phyloP scores from a whole-genome alignment of 1,140 invertebrate species.

The Nasonia giraulti region DNA sequence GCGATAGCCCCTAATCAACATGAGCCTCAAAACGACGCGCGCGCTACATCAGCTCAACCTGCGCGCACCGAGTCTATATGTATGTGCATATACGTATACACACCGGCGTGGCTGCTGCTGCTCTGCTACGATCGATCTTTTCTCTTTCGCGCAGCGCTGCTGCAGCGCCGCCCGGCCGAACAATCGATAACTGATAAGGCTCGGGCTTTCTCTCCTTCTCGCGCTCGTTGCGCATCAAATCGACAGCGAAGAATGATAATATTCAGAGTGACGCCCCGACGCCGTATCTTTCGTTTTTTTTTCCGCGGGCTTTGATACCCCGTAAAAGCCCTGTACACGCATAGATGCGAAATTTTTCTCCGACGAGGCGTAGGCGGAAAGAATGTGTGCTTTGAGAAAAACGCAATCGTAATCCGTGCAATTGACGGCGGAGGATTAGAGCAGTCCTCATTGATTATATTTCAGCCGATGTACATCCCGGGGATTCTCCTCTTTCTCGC shows the following conservation, averaged over 20 bases:
- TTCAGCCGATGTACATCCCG: too few relatives aligned
- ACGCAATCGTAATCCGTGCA: slow-evolving; percentile 27
- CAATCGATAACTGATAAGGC: slow-evolving; percentile 34
- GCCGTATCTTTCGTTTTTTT: too few relatives aligned
- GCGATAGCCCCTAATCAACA: slow-evolving; percentile 20
- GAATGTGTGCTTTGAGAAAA: too few relatives aligned
- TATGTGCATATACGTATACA: neutral
- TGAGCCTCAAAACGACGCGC: neutral
- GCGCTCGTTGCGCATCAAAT: slow-evolving; percentile 3
- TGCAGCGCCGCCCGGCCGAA: neutral
- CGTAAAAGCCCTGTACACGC: neutral
- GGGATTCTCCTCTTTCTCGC: neutral
- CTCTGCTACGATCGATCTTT: neutral
- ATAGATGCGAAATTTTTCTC: neutral
- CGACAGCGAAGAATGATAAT: slow-evolving; percentile 26
- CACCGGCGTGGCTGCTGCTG: neutral
- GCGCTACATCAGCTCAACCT: neutral
- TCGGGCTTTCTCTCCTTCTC: neutral
- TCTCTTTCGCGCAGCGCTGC: neutral
- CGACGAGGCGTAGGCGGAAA: too few relatives aligned
- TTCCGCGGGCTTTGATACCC: too few relatives aligned
- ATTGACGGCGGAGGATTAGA: slow-evolving; percentile 21
- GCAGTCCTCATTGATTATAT: slow-evolving; percentile 13
- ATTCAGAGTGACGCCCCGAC: neutral
- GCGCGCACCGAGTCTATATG: neutral